Evolutionary conservation across 2,797 vertebrate genomes (phyloP).

Genomic region (Siniperca undulata): DNA sequence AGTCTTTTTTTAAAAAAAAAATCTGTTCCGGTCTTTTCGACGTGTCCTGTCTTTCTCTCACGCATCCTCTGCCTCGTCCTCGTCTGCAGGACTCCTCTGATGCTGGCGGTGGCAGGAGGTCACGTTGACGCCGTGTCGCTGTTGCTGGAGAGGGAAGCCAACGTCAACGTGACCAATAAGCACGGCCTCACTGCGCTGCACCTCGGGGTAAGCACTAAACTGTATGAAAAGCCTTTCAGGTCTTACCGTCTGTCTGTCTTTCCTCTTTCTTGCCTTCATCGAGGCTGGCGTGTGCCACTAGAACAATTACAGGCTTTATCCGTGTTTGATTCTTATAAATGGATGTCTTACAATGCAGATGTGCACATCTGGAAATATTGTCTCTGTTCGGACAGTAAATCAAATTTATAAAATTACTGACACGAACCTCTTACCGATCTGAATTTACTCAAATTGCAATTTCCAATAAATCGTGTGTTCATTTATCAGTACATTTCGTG

Average conservation of each 20-base stretch:
- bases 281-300: not conserved
- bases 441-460: not conserved
- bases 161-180: constrained; percentile 88
- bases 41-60: not conserved
- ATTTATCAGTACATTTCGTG: too few relatives aligned
- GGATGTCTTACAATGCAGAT: too few relatives aligned
- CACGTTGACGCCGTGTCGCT: constrained; percentile 94
- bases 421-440: not conserved
- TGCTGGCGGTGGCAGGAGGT: constrained; percentile 95
- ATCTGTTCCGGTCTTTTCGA: not conserved
- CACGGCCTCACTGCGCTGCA: constrained; percentile 95
- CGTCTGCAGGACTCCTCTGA: constrained; percentile 91
- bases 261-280: not conserved
- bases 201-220: constrained; percentile 88
- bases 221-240: not conserved
- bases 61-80: not conserved
- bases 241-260: not conserved
- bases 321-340: not conserved
- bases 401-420: too few relatives aligned
- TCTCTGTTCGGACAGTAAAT: too few relatives aligned
- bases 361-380: too few relatives aligned
- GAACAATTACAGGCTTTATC: not conserved
- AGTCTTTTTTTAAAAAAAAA: not conserved
- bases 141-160: constrained; percentile 95
- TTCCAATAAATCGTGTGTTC: too few relatives aligned